Conservation (phyloP, 2,888 invertebrate genomes). For the Melinaea menophilus region DNA sequence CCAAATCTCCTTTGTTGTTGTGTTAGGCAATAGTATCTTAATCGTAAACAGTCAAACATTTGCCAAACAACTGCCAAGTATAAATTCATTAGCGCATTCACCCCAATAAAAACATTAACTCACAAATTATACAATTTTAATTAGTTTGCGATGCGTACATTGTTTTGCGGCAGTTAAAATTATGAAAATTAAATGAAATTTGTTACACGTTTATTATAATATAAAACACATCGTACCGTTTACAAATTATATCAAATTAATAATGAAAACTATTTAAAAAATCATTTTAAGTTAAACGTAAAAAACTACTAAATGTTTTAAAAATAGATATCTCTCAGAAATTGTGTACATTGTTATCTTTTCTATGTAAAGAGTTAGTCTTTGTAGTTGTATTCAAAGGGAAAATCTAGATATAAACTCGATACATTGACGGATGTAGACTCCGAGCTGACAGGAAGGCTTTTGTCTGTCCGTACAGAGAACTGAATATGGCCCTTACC, state of each 20-base stretch:
- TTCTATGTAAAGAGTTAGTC: not conserved
- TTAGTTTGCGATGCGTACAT: constrained; percentile 20
- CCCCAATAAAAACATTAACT: constrained; percentile 22
- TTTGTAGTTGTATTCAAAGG: not conserved
- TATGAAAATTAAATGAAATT: constrained; percentile 21
- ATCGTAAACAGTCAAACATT: not conserved
- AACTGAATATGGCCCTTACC: constrained; percentile 4
- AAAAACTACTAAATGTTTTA: not conserved
- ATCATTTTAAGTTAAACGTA: too few species aligned
- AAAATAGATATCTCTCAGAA: not conserved
- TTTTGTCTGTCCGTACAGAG: constrained; percentile 48
- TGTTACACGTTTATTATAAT: constrained; percentile 11
- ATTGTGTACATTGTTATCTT: not conserved
- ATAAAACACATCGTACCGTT: not conserved
- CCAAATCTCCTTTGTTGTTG: not conserved
- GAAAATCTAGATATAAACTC: constrained; percentile 22
- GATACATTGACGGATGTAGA: constrained; percentile 39
- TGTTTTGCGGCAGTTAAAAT: constrained; percentile 16
- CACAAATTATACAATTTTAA: constrained; percentile 23
- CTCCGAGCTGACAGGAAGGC: constrained; percentile 52
- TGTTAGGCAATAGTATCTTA: not conserved
- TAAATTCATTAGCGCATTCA: constrained; percentile 17
- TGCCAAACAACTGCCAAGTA: constrained; percentile 9
- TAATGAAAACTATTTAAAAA: too few species aligned
- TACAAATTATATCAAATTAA: too few species aligned